Evolutionary conservation across 1,140 invertebrate genomes (phyloP), one percentile per base, ranked within the genome.

Genomic region (Cepaea nemoralis): DNA sequence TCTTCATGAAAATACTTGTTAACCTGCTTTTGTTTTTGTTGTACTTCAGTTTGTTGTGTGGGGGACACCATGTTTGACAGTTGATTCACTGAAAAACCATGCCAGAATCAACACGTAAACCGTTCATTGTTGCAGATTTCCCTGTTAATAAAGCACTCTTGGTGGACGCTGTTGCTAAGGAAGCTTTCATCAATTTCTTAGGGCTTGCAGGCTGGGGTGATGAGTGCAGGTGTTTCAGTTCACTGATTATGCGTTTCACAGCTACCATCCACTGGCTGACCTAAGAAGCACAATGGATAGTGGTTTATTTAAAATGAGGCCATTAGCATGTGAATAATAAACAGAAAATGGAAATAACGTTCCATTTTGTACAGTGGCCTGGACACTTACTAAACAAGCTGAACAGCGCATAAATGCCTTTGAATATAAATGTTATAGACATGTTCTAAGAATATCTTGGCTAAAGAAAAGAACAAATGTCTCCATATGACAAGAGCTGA

Each of bases 231-330:
- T 1, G 45, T 73, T 73, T 80, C 3, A 80, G 48, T 31, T 80
- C 78, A 40, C 27, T 80, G 48, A 80, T 80, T 31, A 80, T 39
- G 14, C 78, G 33, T 40, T 80, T 80, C 24, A 80, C 78, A 48
- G 42, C 69, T 0, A 80, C 78, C 78, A 80, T 80, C 78, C 78
- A 80, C 35, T 80, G 78, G 31, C 78, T 80, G 0, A 80, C 78
- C 78, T 80, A 31, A 55, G 22, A 55, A 55, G n/a, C n/a, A 55
- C 19, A 55, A n/a, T n/a, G n/a, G n/a, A n/a, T n/a, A n/a, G n/a
- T n/a, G n/a, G n/a, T n/a, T n/a, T n/a, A n/a, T n/a, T n/a, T n/a
- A n/a, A n/a, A n/a, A n/a, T n/a, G n/a, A n/a, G n/a, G n/a, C n/a
- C n/a, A n/a, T n/a, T n/a, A n/a, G n/a, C n/a, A n/a, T n/a, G n/a